These are phyloP conservation scores for Drosophila maculinotata DNA, from an alignment of 2,888 invertebrate species.

Conservation along the genomic window DNA sequence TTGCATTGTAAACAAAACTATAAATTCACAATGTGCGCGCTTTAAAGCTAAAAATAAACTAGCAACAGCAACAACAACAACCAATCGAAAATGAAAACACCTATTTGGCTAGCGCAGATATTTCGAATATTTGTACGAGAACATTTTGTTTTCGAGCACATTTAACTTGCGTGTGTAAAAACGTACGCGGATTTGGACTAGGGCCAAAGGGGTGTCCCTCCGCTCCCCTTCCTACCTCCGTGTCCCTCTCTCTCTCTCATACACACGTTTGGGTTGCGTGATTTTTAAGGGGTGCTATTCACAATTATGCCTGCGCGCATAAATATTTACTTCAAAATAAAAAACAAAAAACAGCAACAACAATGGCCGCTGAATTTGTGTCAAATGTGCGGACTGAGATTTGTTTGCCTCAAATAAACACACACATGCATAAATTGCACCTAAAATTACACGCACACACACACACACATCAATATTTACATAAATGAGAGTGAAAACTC, in stretches of 20 bases:
- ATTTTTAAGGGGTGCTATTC: conserved; percentile 53
- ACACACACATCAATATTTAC: conserved; percentile 10
- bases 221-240: neutral
- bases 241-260: neutral
- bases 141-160: conserved; percentile 52
- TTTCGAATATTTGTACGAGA: conserved; percentile 60
- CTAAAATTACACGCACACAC: conserved; percentile 23
- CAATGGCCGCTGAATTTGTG: conserved; percentile 64
- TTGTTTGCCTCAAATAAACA: conserved; percentile 66
- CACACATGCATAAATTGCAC: conserved; percentile 15
- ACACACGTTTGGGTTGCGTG: conserved; percentile 53
- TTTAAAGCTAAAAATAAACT: conserved; percentile 62
- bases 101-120: conserved; percentile 58
- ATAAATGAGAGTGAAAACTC: conserved; percentile 36
- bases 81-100: conserved; percentile 60
- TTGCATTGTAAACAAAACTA: conserved; percentile 76
- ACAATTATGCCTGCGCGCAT: conserved; percentile 50
- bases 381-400: conserved; percentile 72
- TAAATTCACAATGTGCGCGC: conserved; percentile 67
- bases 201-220: conserved; percentile 6
- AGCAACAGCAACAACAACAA: conserved; percentile 31
- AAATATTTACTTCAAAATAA: conserved; percentile 61
- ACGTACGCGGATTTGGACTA: conserved; percentile 1
- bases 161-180: conserved; percentile 38
- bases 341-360: conserved; percentile 19